Evolutionary conservation across 2,113 vertebrate genomes (phyloP), one percentile per base, ranked within the genome.

Genomic region (Amphilophus citrinellus): DNA sequence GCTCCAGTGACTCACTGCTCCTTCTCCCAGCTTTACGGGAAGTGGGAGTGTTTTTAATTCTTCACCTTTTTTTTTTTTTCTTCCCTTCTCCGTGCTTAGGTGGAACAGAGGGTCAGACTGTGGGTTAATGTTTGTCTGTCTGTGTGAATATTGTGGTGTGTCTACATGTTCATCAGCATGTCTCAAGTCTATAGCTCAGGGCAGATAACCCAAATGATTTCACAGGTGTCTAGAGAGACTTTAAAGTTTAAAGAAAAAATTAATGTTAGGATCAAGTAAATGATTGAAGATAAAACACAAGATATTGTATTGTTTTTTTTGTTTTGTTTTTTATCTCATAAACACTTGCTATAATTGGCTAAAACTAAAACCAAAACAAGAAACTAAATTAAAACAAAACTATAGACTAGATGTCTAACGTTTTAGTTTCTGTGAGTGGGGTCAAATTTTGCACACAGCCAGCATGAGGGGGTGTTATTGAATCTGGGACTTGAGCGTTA

Each of bases 31-130:
- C 71, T 86, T 96, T 95, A 96, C 94, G 95, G 96, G 96, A 96
- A 96, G 83, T 89, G 89, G 94, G 95, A 94, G 94, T 96, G 94
- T 95, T 96, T 95, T 94, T 93, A 91, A 95, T 94, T 91, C 81
- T 83, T 83, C 61, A 53, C 32, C 53, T 77, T 76, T 76, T 63
- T 85, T 83, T 73, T 65, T 61, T 10, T 53, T 66, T 66, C 57
- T 39, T 56, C 53, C 53, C 59, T 78, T 20, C 30, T 62, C 47
- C 65, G 61, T 68, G 17, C 60, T 76, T 71, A 77, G 87, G 80
- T 53, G 44, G 73, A 88, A 80, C 22, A 65, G 80, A 77, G 86
- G 91, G 88, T 89, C 88, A 85, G 84, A 77, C 85, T 18, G 61
- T 44, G 59, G 50, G 76, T 88, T 90, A 61, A 82, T 94, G 90